These are phyloP conservation scores for Oryctes rhinoceros DNA, from an alignment of 1,140 invertebrate species.

Conservation along the genomic window DNA sequence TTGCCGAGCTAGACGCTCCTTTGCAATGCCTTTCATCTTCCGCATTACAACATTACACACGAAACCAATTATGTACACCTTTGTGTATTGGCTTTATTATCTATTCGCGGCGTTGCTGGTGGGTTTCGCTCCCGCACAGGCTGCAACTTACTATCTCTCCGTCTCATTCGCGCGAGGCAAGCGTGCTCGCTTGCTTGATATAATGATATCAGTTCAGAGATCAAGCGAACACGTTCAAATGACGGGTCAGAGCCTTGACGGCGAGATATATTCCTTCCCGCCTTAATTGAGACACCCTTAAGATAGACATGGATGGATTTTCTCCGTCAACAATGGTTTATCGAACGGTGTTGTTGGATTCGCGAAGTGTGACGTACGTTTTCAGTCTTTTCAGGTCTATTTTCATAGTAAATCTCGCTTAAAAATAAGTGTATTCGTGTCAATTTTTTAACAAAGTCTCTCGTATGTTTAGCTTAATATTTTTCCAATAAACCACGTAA, in stretches of 20 bases:
- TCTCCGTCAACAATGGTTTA: too few relatives aligned
- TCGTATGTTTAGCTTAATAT: too few relatives aligned
- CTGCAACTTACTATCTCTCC: background rate
- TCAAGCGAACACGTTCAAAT: slow-evolving; percentile 42
- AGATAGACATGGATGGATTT: too few relatives aligned
- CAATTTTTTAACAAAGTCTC: too few relatives aligned
- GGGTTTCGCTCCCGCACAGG: slow-evolving; percentile 15
- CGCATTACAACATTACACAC: slow-evolving; percentile 59
- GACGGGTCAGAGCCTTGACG: background rate
- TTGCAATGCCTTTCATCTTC: slow-evolving; percentile 57
- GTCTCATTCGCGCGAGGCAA: background rate
- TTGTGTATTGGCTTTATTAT: slow-evolving; percentile 58
- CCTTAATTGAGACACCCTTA: too few relatives aligned
- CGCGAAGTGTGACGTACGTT: too few relatives aligned
- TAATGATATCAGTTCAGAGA: slow-evolving; percentile 36
- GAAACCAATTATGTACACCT: slow-evolving; percentile 60
- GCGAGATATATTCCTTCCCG: background rate
- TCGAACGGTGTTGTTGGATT: too few relatives aligned
- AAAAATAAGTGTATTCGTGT: too few relatives aligned
- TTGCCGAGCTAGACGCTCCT: slow-evolving; percentile 42
- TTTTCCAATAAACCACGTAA: too few relatives aligned
- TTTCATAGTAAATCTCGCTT: too few relatives aligned
- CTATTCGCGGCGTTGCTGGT: slow-evolving; percentile 50
- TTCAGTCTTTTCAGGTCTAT: too few relatives aligned
- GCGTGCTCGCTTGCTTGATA: background rate